Percentiles rank a stretch among this genome's conserved stretches.
These are phyloP conservation scores for Ceuthmochares aereus DNA, from an alignment of 2,113 vertebrate species.

Conservation along the genomic window DNA sequence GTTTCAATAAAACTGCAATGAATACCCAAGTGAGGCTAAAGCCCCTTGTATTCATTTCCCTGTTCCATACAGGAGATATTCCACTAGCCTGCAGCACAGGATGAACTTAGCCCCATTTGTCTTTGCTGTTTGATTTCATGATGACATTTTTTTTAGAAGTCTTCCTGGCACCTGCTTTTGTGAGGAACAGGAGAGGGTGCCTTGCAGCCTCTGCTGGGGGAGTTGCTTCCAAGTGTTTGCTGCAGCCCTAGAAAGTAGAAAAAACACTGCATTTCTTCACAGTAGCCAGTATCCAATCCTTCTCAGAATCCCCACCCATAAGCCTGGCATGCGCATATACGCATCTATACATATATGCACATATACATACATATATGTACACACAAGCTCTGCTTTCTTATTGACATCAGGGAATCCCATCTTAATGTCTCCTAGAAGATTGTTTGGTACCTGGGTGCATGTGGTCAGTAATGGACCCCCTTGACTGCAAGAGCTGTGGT, in stretches of 20 bases:
- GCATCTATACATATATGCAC: fast-evolving
- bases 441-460: fast-evolving
- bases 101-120: neutral
- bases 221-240: neutral
- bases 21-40: neutral
- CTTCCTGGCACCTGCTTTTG: neutral
- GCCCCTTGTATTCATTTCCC: neutral
- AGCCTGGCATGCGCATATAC: neutral
- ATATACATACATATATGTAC: too few relatives aligned
- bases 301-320: neutral
- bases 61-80: neutral
- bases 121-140: neutral
- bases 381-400: neutral
- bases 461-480: neutral
- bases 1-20: neutral
- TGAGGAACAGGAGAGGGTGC: neutral
- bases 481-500: neutral
- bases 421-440: neutral
- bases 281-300: neutral
- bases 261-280: neutral
- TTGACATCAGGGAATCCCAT: neutral
- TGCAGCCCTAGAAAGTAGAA: neutral
- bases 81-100: neutral
- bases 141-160: neutral
- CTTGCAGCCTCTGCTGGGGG: neutral